These are phyloP conservation scores for Charaxes varanes DNA, from an alignment of 1,140 invertebrate species.

Conservation along the genomic window DNA sequence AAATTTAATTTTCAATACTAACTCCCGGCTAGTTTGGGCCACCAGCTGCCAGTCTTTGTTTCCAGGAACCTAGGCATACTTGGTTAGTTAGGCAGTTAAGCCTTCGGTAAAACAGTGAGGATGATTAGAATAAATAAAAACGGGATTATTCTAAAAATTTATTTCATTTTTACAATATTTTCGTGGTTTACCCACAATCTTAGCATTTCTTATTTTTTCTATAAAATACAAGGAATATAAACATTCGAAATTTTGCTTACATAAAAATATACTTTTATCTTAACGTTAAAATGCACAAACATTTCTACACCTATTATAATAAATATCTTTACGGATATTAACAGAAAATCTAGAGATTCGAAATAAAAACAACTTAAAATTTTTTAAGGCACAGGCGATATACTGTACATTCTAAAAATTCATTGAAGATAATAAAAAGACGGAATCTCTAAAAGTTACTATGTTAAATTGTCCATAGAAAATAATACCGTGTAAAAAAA, in stretches of 20 bases:
- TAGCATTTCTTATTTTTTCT: conserved; percentile 10
- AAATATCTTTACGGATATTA: not conserved
- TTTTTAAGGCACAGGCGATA: conserved; percentile 15
- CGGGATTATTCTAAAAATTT: not conserved
- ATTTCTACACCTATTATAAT: not conserved
- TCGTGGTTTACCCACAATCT: conserved; percentile 4
- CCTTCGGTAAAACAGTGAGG: too few species aligned
- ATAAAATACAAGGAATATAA: conserved; percentile 24
- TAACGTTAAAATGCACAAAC: conserved; percentile 11
- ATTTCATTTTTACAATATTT: conserved; percentile 11
- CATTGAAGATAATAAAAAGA: too few species aligned
- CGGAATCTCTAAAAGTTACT: too few species aligned
- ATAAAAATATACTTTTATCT: conserved; percentile 17
- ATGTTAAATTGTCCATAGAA: too few species aligned
- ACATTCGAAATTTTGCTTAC: conserved; percentile 17
- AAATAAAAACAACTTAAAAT: conserved; percentile 10
- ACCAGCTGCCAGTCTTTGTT: too few species aligned
- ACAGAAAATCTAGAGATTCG: conserved; percentile 7
- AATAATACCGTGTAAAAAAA: too few species aligned
- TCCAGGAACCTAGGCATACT: too few species aligned
- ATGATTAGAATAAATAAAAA: too few species aligned
- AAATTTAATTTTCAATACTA: too few species aligned
- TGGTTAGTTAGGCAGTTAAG: too few species aligned
- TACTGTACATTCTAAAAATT: conserved; percentile 9
- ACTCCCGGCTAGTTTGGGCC: too few species aligned